Conservation (phyloP, 2,797 vertebrate genomes). For the Emys orbicularis region DNA sequence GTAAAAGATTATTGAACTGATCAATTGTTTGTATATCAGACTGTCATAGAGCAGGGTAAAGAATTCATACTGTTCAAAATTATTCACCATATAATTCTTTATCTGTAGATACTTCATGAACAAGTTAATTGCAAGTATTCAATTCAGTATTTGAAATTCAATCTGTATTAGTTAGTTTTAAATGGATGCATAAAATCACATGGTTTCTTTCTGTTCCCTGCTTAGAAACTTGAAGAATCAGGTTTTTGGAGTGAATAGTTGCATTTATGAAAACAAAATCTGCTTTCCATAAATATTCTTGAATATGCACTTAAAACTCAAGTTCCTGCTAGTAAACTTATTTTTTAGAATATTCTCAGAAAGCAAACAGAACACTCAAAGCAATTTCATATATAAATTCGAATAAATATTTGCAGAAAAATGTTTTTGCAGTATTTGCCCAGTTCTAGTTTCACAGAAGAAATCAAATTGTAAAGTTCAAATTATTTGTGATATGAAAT, state of each 20-base stretch:
- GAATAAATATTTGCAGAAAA: not conserved
- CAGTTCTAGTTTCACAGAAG: not conserved
- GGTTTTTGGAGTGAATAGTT: constrained; percentile 40
- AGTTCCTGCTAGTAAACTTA: not conserved
- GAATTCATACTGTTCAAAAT: constrained; percentile 15
- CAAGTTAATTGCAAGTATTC: constrained; percentile 46
- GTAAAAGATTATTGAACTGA: constrained; percentile 30
- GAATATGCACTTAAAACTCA: constrained; percentile 4
- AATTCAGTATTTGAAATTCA: constrained; percentile 1
- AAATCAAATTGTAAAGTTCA: constrained; percentile 3
- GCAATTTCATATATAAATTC: constrained; percentile 13
- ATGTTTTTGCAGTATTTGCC: constrained; percentile 11
- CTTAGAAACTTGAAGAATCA: constrained; percentile 19
- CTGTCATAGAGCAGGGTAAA: constrained; percentile 44
- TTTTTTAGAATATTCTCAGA: constrained; percentile 29
- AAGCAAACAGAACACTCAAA: not conserved
- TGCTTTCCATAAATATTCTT: constrained; percentile 5
- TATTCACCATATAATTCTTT: constrained; percentile 31
- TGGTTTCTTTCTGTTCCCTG: constrained; percentile 49
- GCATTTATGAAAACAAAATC: not conserved
- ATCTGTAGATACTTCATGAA: constrained; percentile 48
- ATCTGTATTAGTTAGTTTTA: constrained; percentile 8
- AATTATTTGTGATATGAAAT: not conserved
- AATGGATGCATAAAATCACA: constrained; percentile 24
- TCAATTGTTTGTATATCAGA: constrained; percentile 26